A percentile compares a stretch with the other conserved stretches of the same genome.
Conservation (phyloP, 2,113 vertebrate species). For the rabbit (Oryctolagus cuniculus) region DNA sequence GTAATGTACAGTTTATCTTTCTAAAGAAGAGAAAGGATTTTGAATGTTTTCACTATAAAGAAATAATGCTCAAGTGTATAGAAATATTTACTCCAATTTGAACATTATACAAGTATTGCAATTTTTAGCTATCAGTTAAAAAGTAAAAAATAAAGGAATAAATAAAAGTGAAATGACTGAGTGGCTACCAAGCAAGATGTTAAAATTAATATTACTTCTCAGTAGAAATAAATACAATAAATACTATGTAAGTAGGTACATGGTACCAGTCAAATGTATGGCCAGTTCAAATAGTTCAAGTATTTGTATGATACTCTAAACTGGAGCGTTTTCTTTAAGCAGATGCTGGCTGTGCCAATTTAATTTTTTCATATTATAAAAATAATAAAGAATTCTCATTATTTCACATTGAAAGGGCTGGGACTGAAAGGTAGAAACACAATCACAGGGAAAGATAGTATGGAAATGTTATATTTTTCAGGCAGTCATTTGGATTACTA, state of each 20-base stretch:
- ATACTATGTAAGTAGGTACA: background rate
- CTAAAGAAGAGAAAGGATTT: too few species aligned
- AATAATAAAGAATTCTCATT: background rate
- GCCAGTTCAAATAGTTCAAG: slow-evolving; percentile 43
- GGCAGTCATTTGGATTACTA: background rate
- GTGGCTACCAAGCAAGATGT: background rate
- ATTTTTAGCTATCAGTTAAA: too few species aligned
- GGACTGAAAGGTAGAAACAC: background rate
- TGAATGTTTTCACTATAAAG: too few species aligned
- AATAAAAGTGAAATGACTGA: background rate
- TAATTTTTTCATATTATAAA: slow-evolving; percentile 36
- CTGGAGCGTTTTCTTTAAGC: background rate
- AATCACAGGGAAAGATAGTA: background rate
- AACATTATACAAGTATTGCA: too few species aligned
- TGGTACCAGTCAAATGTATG: background rate
- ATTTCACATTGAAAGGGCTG: slow-evolving; percentile 25
- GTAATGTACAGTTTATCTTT: too few species aligned
- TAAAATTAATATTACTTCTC: background rate
- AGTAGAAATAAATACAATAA: background rate
- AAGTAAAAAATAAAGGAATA: too few species aligned
- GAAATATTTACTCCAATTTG: too few species aligned
- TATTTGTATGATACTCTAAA: slow-evolving; percentile 18
- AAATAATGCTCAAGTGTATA: too few species aligned
- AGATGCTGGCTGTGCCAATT: background rate
- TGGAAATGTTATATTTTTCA: slow-evolving; percentile 21